Evolutionary conservation across 92 coral and sea anemone genomes (phyloP).

Genomic region (Zoanthus sociatus): DNA sequence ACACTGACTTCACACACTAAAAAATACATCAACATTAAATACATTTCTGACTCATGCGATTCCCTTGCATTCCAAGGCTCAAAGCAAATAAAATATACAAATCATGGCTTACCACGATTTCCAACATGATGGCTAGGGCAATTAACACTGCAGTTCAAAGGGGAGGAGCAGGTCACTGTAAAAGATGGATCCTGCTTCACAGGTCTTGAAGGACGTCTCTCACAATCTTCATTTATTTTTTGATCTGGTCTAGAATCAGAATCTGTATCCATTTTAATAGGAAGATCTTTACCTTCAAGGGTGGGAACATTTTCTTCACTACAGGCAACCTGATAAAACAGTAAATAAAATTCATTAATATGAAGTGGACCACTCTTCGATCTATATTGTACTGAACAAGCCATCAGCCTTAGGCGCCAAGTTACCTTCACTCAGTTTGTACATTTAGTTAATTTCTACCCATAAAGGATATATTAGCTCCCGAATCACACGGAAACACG

Average conservation of each 20-base stretch:
- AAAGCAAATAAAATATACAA: too few species aligned
- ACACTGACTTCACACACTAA: too few species aligned
- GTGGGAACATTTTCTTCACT: neutral
- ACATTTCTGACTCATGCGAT: too few species aligned
- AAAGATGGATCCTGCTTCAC: slow-evolving; percentile 14
- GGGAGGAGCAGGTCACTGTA: neutral
- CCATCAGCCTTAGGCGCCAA: too few species aligned
- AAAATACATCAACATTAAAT: too few species aligned
- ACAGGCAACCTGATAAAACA: neutral
- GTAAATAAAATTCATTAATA: neutral
- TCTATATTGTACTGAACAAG: too few species aligned
- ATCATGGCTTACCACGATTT: neutral
- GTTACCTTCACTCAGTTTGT: too few species aligned
- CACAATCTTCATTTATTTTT: neutral
- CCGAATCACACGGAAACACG: too few species aligned
- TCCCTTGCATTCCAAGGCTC: too few species aligned
- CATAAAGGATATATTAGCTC: too few species aligned
- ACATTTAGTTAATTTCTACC: too few species aligned
- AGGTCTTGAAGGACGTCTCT: neutral
- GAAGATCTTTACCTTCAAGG: neutral
- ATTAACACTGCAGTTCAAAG: slow-evolving; percentile 29
- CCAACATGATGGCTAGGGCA: neutral
- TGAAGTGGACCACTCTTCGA: too few species aligned
- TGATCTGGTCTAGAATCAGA: neutral
- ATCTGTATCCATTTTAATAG: neutral